These are phyloP conservation scores for Acarapis woodi DNA, from an alignment of 1,140 invertebrate species.

Conservation along the genomic window DNA sequence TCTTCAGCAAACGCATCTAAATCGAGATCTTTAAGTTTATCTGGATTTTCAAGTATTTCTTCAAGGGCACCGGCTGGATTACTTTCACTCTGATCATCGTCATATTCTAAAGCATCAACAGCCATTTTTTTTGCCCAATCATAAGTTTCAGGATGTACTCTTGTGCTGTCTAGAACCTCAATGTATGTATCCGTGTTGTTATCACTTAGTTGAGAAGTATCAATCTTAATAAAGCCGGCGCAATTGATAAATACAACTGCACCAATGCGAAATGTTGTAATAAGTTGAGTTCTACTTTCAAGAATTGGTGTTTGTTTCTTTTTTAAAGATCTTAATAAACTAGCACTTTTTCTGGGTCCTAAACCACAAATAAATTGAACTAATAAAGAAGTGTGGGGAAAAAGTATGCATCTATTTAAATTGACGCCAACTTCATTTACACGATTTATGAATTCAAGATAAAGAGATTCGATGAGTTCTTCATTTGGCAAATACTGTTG, in stretches of 20 bases:
- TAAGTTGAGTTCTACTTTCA: constrained; percentile 78
- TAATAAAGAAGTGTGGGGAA: constrained; percentile 55
- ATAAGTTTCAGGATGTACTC: constrained; percentile 95
- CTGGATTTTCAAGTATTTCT: constrained; percentile 82
- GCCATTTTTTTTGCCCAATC: constrained; percentile 99
- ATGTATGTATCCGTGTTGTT: constrained; percentile 63
- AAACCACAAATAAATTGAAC: constrained; percentile 92
- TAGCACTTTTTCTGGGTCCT: constrained; percentile 72
- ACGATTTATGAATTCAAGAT: constrained; percentile 64
- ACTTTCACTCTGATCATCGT: constrained; percentile 53
- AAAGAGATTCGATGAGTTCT: constrained; percentile 47
- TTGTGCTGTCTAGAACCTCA: constrained; percentile 82
- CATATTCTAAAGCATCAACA: constrained; percentile 91
- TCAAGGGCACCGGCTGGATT: constrained; percentile 88
- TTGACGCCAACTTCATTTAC: constrained; percentile 98
- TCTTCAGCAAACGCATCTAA: constrained; percentile 95
- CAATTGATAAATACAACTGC: constrained; percentile 97
- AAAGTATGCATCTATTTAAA: constrained; percentile 65
- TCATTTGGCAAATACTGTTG: constrained; percentile 60
- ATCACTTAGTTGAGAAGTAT: constrained; percentile 72
- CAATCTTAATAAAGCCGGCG: constrained; percentile 95
- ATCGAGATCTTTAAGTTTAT: constrained; percentile 81
- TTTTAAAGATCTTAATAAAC: constrained; percentile 47
- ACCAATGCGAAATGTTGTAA: constrained; percentile 82
- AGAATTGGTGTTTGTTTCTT: constrained; percentile 51